Conservation (phyloP, 2,888 invertebrate species). For the Hemistola chrysoprasaria region DNA sequence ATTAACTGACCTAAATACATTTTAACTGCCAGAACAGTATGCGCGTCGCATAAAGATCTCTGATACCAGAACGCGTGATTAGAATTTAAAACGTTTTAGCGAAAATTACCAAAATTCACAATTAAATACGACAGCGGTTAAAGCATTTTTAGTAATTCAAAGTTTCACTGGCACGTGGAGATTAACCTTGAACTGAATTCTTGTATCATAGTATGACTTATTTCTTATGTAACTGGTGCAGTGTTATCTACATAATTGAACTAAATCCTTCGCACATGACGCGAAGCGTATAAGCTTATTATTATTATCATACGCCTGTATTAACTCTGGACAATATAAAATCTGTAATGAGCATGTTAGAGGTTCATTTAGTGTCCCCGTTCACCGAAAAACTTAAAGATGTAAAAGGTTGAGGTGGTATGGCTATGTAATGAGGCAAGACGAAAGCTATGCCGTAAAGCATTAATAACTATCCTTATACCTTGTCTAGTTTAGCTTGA, state of each 20-base stretch:
- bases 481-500: too few relatives aligned
- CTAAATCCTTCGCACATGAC: too few relatives aligned
- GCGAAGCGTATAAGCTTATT: too few relatives aligned
- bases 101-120: conserved; percentile 2
- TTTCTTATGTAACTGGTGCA: conserved; percentile 10
- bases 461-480: too few relatives aligned
- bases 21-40: conserved; percentile 3
- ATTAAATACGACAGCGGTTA: conserved; percentile 1
- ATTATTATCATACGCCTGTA: too few relatives aligned
- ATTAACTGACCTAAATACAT: conserved; percentile 17
- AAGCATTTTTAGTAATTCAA: neutral
- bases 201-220: conserved; percentile 13
- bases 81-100: conserved; percentile 8
- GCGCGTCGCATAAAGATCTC: conserved; percentile 21
- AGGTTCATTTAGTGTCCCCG: too few relatives aligned
- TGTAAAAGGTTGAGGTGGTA: too few relatives aligned
- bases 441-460: too few relatives aligned
- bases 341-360: too few relatives aligned
- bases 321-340: too few relatives aligned
- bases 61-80: conserved; percentile 27
- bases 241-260: conserved; percentile 5
- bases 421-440: too few relatives aligned
- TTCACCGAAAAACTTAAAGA: too few relatives aligned
- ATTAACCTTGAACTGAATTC: conserved; percentile 17
- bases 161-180: conserved; percentile 12